Evolutionary conservation across 1,140 invertebrate species (phyloP), one percentile per base, ranked within the genome.

Genomic region (Whitmania pigra): DNA sequence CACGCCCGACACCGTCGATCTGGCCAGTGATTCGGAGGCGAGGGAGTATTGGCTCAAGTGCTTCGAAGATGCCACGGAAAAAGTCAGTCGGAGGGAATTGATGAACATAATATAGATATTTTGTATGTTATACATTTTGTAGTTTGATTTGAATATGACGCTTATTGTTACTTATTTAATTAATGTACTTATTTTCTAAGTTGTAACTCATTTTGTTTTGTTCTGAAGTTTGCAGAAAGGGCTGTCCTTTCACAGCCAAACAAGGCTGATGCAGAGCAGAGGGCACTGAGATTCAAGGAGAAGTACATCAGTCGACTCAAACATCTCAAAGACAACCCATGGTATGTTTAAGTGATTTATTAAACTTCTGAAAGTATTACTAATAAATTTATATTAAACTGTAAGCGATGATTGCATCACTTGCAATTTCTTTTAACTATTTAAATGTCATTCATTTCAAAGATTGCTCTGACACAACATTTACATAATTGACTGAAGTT

Each of bases 11-110:
- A 91, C 90, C 25, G 88, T 93, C 69, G 91, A 97, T 83, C 85
- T 97, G 18, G 87, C 89, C 67, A 85, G 87, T 77, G 91, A 96
- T 83, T 84, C 85, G 75, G 89, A 91, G 81, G 93, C 93, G 25
- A 86, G 92, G 76, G 87, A 89, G 75, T 97, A 97, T 83, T 97
- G 94, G 94, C 83, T 97, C 66, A 84, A 88, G 70, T 94, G 92
- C 79, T 91, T 97, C 79, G 88, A 92, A 79, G 87, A 91, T 76
- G 88, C 90, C 66, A 81, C 82, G 40, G 78, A 80, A 27, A 82
- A 83, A 77, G 84, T 85, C 75, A 66, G 60, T 85, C 89, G 11
- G 25, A 36, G 25, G 25, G 18, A 27, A 13, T 13, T 15, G 3
- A 13, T 13, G 43, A 13, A 49, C n/a, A n/a, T n/a, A n/a, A n/a